Evolutionary conservation across 2,888 invertebrate genomes (phyloP).

Genomic region (Pristionchus entomophagus): DNA sequence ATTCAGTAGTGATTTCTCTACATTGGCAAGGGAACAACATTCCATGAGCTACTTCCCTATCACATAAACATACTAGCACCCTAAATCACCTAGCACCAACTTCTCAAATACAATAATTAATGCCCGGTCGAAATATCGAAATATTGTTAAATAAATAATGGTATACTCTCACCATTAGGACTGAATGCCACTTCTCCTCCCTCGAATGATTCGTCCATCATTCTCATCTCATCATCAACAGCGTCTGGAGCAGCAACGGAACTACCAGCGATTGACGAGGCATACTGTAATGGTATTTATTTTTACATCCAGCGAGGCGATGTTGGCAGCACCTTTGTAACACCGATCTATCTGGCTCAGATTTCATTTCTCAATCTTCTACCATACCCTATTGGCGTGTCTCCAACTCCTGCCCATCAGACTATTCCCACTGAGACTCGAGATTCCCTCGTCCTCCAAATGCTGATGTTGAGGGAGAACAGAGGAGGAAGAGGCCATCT

Average conservation of each 20-base stretch:
- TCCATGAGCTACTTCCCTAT: no score
- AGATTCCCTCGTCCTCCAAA: constrained; percentile 17
- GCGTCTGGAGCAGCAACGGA: background rate
- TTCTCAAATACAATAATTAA: no score
- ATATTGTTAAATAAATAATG: background rate
- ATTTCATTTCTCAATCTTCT: background rate
- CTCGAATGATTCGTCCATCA: constrained; percentile 24
- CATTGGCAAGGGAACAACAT: no score
- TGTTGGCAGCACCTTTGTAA: no score
- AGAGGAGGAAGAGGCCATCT: constrained; percentile 27
- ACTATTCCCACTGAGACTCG: constrained; percentile 52
- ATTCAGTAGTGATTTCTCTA: no score
- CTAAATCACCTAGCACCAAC: no score
- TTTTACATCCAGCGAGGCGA: no score
- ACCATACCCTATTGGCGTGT: constrained; percentile 24
- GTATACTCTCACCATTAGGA: background rate
- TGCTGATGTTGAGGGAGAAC: background rate
- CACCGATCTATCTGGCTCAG: no score
- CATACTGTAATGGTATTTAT: background rate
- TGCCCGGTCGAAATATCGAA: no score
- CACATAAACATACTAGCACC: no score
- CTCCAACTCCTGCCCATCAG: constrained; percentile 53
- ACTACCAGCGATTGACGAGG: background rate
- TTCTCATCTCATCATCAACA: background rate
- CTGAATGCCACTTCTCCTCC: constrained; percentile 14